phyloP scores from a whole-genome alignment of 2,113 vertebrate species.

The Neotragus pygmaeus region DNA sequence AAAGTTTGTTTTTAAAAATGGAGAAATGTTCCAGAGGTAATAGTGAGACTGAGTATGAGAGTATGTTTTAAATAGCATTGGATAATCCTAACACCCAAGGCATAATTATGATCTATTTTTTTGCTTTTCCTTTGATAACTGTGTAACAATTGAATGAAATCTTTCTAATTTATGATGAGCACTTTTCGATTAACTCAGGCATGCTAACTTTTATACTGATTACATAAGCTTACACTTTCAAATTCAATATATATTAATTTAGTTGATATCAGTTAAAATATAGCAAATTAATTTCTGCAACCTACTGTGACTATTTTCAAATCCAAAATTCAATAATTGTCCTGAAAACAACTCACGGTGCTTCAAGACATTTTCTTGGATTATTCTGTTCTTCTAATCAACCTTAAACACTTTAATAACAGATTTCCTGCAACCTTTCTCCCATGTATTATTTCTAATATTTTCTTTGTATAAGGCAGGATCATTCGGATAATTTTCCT shows the following conservation, averaged over 20 bases:
- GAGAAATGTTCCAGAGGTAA: conserved; percentile 1
- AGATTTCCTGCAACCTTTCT: neutral
- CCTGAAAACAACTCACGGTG: neutral
- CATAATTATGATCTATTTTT: neutral
- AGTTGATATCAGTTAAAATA: neutral
- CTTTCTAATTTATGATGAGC: neutral
- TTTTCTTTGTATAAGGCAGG: neutral
- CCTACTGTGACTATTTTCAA: neutral
- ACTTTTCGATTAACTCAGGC: neutral
- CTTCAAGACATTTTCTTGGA: neutral
- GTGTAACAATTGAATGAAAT: neutral
- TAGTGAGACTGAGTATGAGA: neutral
- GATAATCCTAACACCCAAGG: neutral
- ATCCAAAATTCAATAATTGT: neutral
- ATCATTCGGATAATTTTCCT: neutral
- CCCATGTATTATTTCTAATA: neutral
- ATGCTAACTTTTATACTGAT: conserved; percentile 33
- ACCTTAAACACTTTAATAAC: neutral
- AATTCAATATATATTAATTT: neutral
- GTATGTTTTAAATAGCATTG: neutral
- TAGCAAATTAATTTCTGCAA: conserved; percentile 1
- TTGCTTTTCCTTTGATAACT: neutral
- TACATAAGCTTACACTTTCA: neutral
- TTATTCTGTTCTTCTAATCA: neutral
- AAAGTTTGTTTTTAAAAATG: conserved; percentile 18